phyloP scores from a whole-genome alignment of 2,113 vertebrate species.

The Xiphophorus hellerii region DNA sequence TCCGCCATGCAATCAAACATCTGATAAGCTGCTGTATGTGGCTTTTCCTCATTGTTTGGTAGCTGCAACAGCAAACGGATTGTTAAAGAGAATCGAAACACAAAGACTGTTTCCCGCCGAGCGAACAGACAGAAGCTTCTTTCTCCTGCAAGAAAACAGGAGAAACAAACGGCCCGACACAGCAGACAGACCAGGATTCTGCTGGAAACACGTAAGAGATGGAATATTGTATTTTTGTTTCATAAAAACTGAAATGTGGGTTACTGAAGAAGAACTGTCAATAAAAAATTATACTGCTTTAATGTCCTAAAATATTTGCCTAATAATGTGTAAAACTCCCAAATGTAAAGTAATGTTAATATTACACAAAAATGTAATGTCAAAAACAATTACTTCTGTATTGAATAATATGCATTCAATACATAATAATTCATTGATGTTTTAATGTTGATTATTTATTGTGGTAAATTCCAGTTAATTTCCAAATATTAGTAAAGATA shows the following conservation, averaged over 20 bases:
- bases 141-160: background rate
- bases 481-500: background rate
- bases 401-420: background rate
- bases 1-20: background rate
- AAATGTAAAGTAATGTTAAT: background rate
- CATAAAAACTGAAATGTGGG: background rate
- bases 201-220: background rate
- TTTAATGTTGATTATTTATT: background rate
- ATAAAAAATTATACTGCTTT: background rate
- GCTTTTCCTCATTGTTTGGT: constrained; percentile 19
- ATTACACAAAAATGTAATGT: background rate
- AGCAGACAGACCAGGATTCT: background rate
- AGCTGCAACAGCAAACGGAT: constrained; percentile 27
- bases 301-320: background rate
- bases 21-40: background rate
- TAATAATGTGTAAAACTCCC: background rate
- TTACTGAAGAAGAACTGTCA: background rate
- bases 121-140: background rate
- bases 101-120: constrained; percentile 20
- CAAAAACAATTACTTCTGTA: background rate
- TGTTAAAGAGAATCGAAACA: constrained; percentile 38
- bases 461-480: background rate
- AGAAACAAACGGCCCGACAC: background rate
- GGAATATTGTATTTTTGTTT: background rate
- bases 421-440: background rate